Evolutionary conservation across 2,113 vertebrate genomes (phyloP), one percentile per base, ranked within the genome.

Genomic region (Mastomys coucha): DNA sequence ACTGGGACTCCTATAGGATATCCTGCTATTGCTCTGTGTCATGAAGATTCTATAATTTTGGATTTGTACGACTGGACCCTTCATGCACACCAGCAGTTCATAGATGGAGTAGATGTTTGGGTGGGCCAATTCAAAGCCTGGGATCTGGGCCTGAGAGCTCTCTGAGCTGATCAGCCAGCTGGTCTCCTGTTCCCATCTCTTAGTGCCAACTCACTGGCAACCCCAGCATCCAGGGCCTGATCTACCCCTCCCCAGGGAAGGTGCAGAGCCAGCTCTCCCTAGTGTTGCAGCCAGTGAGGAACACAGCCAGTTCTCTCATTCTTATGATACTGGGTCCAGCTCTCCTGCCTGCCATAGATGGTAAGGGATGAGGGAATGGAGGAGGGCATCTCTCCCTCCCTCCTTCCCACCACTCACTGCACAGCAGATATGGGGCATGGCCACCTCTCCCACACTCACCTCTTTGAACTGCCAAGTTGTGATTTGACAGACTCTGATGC

Each of bases 401-500:
- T 69, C 67, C 28, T 69, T 31, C 31, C 14, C 33, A 31, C 5
- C 13, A 36, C 67, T 5, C 13, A 36, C 67, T 5, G 12, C 12
- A 69, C 28, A 33, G 67, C 67, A 33, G 67, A 69, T 31, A 16
- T 16, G 12, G 33, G 67, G 14, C 69, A 70, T n/a, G 33, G 33
- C 70, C 36, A 20, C 36, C 36, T 39, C 36, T 72, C 17, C n/a
- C 36, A 20, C 19, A 39, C 17, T 73, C 4, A 7, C 28, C 69
- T 81, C 28, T 22, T 60, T 45, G 76, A 73, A 76, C 96, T 96
- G 89, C 49, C 85, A 89, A 78, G 67, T 75, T 94, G 93, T 80
- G 42, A 95, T 65, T 95, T 95, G 39, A 78, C 93, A 31, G 89
- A 73, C 93, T 92, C 91, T 93, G 73, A 45, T 51, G 78, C 60